These are phyloP conservation scores for Microcebus jonahi DNA, from an alignment of 2,113 vertebrate species.

Conservation along the genomic window DNA sequence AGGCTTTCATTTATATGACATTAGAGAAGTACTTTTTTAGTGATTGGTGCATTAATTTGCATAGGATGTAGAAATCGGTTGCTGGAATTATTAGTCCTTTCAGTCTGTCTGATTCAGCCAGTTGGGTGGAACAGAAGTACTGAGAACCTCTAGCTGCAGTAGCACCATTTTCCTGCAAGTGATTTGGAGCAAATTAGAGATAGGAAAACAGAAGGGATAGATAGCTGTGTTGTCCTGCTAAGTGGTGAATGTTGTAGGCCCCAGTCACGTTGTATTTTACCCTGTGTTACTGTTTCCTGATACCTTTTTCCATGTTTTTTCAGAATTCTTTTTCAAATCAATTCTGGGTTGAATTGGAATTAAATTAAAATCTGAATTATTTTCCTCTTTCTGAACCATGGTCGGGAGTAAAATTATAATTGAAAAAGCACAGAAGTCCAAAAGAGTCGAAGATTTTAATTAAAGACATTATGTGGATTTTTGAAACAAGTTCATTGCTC, in stretches of 20 bases:
- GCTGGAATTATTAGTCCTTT: slow-evolving; percentile 18
- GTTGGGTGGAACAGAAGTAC: neutral
- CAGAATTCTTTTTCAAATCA: neutral
- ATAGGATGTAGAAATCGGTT: slow-evolving; percentile 60
- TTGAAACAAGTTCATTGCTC: neutral
- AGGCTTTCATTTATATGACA: neutral
- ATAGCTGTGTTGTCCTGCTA: neutral
- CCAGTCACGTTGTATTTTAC: neutral
- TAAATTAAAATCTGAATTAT: slow-evolving; percentile 4
- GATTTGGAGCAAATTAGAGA: neutral
- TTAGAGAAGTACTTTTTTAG: neutral
- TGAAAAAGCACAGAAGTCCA: neutral
- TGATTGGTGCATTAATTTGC: slow-evolving; percentile 81
- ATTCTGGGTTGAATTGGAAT: neutral
- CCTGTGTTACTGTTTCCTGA: neutral
- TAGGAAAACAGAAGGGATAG: neutral
- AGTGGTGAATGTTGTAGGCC: neutral
- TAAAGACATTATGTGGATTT: neutral
- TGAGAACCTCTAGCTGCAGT: neutral
- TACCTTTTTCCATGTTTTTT: neutral
- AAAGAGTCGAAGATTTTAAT: neutral
- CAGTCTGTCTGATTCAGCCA: neutral
- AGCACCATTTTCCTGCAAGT: neutral
- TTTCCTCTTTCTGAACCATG: slow-evolving; percentile 1
- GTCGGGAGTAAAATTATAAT: neutral